Evolutionary conservation across 1,140 invertebrate genomes (phyloP).

Genomic region (Pissodes strobi): DNA sequence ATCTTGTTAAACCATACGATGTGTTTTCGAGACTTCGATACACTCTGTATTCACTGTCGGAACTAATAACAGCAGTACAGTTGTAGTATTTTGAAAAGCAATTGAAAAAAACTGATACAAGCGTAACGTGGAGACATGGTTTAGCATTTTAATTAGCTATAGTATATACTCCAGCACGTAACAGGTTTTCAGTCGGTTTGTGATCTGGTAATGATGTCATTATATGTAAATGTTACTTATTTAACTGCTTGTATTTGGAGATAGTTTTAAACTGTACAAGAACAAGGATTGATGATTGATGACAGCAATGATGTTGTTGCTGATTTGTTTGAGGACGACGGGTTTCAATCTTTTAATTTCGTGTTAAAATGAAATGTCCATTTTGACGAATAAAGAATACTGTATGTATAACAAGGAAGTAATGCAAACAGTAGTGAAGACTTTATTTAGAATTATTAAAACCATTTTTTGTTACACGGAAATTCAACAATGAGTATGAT

Average conservation of each 20-base stretch:
- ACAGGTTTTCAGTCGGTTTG: constrained; percentile 23
- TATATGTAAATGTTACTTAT: constrained; percentile 32
- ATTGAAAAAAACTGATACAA: constrained; percentile 19
- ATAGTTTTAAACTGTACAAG: constrained; percentile 8
- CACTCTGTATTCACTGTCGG: too few species aligned
- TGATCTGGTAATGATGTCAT: constrained; percentile 32
- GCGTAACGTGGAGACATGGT: constrained; percentile 25
- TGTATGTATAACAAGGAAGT: too few species aligned
- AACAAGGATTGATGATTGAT: not conserved
- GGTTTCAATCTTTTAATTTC: too few species aligned
- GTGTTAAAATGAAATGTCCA: too few species aligned
- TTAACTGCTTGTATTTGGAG: constrained; percentile 27
- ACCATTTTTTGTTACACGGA: too few species aligned
- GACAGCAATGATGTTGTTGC: not conserved
- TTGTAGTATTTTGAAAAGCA: constrained; percentile 18
- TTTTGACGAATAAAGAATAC: too few species aligned
- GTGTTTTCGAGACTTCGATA: too few species aligned
- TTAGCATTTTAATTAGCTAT: constrained; percentile 25
- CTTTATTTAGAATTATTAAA: too few species aligned
- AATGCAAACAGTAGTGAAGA: too few species aligned
- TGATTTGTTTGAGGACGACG: too few species aligned
- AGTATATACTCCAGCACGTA: constrained; percentile 10
- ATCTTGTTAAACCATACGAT: too few species aligned
- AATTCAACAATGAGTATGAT: too few species aligned
- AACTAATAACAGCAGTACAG: not conserved